These are phyloP conservation scores for Rhinoderma darwinii DNA, from an alignment of 2,113 vertebrate species.

Conservation along the genomic window DNA sequence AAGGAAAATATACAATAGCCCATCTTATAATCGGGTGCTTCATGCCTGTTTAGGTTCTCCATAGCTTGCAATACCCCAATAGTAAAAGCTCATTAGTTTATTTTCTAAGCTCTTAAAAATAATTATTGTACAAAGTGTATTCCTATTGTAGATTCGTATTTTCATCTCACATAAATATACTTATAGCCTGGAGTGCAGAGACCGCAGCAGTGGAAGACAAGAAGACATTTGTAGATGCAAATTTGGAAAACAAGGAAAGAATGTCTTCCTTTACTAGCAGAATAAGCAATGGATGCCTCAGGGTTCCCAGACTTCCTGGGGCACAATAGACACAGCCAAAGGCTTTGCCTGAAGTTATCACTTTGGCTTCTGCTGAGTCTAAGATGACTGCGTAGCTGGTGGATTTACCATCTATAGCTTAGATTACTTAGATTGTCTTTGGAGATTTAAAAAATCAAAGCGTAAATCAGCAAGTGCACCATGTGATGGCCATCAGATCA, in stretches of 20 bases:
- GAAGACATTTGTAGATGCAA: not conserved
- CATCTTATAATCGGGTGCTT: no score
- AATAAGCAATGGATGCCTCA: not conserved
- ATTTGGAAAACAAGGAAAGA: not conserved
- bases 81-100: not conserved
- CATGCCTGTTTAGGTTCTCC: not conserved
- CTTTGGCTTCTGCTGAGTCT: slow-evolving; percentile 15
- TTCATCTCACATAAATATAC: not conserved
- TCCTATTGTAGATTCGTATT: not conserved
- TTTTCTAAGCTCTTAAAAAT: not conserved
- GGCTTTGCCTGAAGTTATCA: slow-evolving; percentile 26
- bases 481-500: not conserved
- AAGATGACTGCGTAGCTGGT: not conserved
- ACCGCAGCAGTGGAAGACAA: not conserved
- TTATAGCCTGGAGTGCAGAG: not conserved
- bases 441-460: no score
- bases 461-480: not conserved
- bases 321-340: slow-evolving; percentile 3
- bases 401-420: slow-evolving; percentile 7
- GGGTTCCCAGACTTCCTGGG: not conserved
- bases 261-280: not conserved
- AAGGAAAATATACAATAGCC: no score
- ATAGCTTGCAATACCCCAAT: not conserved
- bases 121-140: not conserved
- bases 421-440: not conserved